Percentiles rank a stretch among this genome's conserved stretches.
These are phyloP conservation scores for Cyprinodon diabolis DNA, from an alignment of 2,797 vertebrate species.

Conservation along the genomic window DNA sequence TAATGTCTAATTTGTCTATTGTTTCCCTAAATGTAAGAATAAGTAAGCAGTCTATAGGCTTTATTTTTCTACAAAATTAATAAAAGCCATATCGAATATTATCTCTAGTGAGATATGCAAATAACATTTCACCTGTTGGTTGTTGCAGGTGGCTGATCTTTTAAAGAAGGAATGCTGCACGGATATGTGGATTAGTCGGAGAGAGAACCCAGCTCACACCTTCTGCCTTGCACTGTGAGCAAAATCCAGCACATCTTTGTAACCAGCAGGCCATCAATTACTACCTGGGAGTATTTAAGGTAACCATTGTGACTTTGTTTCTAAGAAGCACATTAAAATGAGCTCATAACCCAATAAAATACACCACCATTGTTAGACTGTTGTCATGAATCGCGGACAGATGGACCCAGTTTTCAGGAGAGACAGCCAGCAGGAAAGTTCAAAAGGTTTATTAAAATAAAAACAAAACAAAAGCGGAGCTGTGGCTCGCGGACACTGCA, in stretches of 20 bases:
- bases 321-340: conserved; percentile 15
- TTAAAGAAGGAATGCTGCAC: conserved; percentile 54
- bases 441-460: too few relatives aligned
- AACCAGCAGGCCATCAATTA: conserved; percentile 62
- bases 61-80: not conserved
- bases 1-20: not conserved
- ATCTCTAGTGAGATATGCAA: not conserved
- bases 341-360: not conserved
- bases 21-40: not conserved
- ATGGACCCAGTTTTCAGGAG: too few relatives aligned
- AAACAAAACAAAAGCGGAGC: too few relatives aligned
- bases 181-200: conserved; percentile 79
- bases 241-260: conserved; percentile 47
- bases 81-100: not conserved
- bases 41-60: not conserved
- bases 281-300: conserved; percentile 61
- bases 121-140: conserved; percentile 14
- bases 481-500: too few relatives aligned
- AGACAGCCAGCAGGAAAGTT: too few relatives aligned
- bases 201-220: conserved; percentile 55
- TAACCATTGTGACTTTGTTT: conserved; percentile 26
- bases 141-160: conserved; percentile 58
- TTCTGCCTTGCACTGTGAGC: conserved; percentile 59
- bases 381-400: too few relatives aligned
- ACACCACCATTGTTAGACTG: not conserved